Base-by-base conservation (phyloP, 2,113 vertebrate species). In the Xiphophorus couchianus region DNA sequence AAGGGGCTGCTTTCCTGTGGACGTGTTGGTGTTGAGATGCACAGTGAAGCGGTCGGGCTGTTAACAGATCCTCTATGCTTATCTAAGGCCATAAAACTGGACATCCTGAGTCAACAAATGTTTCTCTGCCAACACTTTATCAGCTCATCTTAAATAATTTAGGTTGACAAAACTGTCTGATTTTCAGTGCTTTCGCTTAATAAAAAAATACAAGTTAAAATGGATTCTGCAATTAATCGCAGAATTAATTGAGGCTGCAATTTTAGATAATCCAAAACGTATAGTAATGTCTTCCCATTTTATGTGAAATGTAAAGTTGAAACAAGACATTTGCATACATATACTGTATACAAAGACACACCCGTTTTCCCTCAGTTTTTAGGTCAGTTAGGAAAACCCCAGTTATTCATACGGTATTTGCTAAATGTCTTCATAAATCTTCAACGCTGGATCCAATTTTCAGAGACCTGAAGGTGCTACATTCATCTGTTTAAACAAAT, bases 11-110 rank as follows among this genome's bases (percentile, higher is more conserved):
- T 62, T 81, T 62, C 79, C 62, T 29, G 62, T 76, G 60, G 63
- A 39, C 51, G 48, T 75, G 74, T 86, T 83, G 69, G 30, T 75
- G 73, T 78, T 74, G 54, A 79, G 51, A 76, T 86, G 82, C 88
- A 91, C 91, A 84, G 89, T 90, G 88, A 81, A 65, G 84, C 64
- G 88, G 85, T 90, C 83, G 66, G 84, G 44, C 87, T 81, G 78
- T 77, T 61, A 69, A 63, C 66, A 74, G 22, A 69, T 78, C 8
- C 76, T 78, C 70, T 63, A 10, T 73, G 66, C 79, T 80, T 61
- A 31, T 35, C 69, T 66, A 58, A 74, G 78, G 79, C 76, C 66
- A 28, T 66, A 39, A 75, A 82, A 74, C 74, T 35, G 61, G 73
- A 78, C 10, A 13, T 64, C 70, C 51, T 73, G 73, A 86, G 77